Conservation (phyloP, 2,113 vertebrate species). For the Platanista minor region DNA sequence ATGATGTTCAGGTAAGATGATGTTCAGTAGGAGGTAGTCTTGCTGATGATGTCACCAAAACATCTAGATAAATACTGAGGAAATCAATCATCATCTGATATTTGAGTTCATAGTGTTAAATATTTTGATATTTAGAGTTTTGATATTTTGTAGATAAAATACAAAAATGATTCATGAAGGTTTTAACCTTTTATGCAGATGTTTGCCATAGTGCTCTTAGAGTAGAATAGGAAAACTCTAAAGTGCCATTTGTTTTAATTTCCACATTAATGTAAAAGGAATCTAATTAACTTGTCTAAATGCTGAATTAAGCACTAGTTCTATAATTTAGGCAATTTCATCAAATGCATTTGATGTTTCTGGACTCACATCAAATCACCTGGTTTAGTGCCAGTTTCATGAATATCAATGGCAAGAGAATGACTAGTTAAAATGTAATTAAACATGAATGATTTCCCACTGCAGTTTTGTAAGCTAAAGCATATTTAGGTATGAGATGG, state of each 20-base stretch:
- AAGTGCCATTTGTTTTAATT: not conserved
- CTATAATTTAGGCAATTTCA: conserved; percentile 26
- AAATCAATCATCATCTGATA: not conserved
- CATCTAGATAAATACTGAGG: not conserved
- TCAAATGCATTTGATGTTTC: conserved; percentile 1
- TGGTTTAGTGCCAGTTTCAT: conserved; percentile 34
- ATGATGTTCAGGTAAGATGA: not conserved
- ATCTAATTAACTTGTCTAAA: not conserved
- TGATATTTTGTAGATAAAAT: conserved; percentile 20
- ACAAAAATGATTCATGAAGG: not conserved
- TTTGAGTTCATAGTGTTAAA: not conserved
- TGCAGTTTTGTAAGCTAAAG: conserved; percentile 4
- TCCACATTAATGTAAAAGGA: not conserved
- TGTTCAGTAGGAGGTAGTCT: not conserved
- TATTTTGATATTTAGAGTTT: not conserved
- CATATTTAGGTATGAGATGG: not conserved
- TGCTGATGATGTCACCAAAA: not conserved
- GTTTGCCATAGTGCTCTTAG: not conserved
- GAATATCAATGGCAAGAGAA: conserved; percentile 24
- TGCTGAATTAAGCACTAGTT: not conserved
- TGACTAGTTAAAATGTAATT: conserved; percentile 34
- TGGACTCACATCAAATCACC: conserved; percentile 7
- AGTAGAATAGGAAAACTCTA: not conserved
- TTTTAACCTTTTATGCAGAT: not conserved
- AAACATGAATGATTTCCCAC: conserved; percentile 37